Conservation (phyloP, 1,140 invertebrate genomes). For the Riptortus pedestris region DNA sequence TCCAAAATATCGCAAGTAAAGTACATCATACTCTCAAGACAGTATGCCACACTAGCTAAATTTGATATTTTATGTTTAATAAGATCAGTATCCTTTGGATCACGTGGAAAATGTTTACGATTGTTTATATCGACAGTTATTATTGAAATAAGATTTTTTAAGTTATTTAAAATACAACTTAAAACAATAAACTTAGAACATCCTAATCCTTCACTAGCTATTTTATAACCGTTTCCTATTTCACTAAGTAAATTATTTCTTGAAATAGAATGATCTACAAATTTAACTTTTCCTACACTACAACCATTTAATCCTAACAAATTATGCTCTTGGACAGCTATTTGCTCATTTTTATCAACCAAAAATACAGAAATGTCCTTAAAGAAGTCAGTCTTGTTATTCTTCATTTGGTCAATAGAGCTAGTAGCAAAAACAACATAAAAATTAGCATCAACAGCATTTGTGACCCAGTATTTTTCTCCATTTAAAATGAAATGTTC, state of each 20-base stretch:
- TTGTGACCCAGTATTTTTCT: slow-evolving; percentile 24
- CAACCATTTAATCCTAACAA: slow-evolving; percentile 9
- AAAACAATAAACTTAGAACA: not conserved
- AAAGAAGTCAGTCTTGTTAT: not conserved
- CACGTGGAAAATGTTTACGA: not conserved
- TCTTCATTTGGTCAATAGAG: not conserved
- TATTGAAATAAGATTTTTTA: slow-evolving; percentile 11
- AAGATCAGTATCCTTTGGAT: slow-evolving; percentile 23
- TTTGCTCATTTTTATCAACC: slow-evolving; percentile 22
- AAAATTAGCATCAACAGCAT: slow-evolving; percentile 26
- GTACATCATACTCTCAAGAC: slow-evolving; percentile 31
- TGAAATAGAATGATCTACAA: slow-evolving; percentile 12
- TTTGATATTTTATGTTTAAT: slow-evolving; percentile 25
- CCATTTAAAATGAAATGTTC: slow-evolving; percentile 15
- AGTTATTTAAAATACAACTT: not conserved
- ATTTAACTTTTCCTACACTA: slow-evolving; percentile 15
- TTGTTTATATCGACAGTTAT: slow-evolving; percentile 3
- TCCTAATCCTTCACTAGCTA: slow-evolving; percentile 4
- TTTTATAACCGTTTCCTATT: slow-evolving; percentile 10
- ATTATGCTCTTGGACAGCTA: slow-evolving; percentile 10
- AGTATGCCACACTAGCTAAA: slow-evolving; percentile 23
- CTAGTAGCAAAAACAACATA: slow-evolving; percentile 24
- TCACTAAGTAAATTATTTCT: slow-evolving; percentile 5
- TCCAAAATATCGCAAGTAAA: slow-evolving; percentile 28
- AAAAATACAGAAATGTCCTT: slow-evolving; percentile 22